phyloP scores from a whole-genome alignment of 2,888 invertebrate genomes.

The Ganaspis brasiliensis region DNA sequence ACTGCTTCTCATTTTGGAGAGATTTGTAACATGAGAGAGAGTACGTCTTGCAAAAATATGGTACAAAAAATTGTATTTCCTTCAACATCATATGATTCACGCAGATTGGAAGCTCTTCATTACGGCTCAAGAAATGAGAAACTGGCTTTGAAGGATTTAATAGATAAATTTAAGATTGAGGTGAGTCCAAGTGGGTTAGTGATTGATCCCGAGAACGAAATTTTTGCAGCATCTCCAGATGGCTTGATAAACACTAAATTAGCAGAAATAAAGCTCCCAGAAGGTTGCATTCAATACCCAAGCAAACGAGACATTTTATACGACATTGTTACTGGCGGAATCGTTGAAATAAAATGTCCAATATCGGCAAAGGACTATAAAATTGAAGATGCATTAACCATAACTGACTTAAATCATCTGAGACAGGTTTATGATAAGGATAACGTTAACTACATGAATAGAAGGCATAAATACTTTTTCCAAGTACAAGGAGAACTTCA shows the following conservation, averaged over 20 bases:
- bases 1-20: constrained; percentile 56
- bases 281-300: no score
- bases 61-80: constrained; percentile 57
- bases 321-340: constrained; percentile 40
- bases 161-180: neutral
- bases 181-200: constrained; percentile 51
- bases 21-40: constrained; percentile 49
- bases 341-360: constrained; percentile 59
- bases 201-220: constrained; percentile 46
- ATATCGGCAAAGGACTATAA: constrained; percentile 9
- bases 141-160: constrained; percentile 40
- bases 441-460: constrained; percentile 54
- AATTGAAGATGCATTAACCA: constrained; percentile 49
- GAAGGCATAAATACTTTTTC: constrained; percentile 58
- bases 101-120: neutral
- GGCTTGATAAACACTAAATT: constrained; percentile 47
- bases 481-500: constrained; percentile 65
- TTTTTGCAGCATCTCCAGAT: constrained; percentile 57
- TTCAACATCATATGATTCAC: neutral
- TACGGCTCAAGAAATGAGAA: constrained; percentile 57
- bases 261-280: neutral
- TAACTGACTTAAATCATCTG: neutral
- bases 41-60: constrained; percentile 48
- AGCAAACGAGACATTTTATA: no score
- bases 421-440: constrained; percentile 44